Conservation (phyloP, 2,888 invertebrate species). For the Ariolimax columbianus region DNA sequence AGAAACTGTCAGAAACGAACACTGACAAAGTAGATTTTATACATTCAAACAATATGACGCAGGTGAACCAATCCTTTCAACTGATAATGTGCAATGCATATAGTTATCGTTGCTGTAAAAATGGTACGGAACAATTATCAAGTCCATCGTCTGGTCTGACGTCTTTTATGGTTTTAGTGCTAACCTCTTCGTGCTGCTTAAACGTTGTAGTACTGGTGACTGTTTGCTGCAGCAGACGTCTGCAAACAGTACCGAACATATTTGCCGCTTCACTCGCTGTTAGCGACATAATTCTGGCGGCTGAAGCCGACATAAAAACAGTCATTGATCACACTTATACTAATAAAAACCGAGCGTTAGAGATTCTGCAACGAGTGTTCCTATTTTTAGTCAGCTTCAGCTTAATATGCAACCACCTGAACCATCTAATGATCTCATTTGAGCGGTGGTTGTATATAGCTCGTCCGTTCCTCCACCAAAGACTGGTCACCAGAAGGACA, state of each 20-base stretch:
- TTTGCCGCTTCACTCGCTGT: not conserved
- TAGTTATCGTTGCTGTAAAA: no score
- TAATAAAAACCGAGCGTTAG: no score
- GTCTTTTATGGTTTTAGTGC: no score
- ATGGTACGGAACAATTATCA: no score
- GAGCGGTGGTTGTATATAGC: constrained; percentile 18
- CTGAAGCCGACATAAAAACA: not conserved
- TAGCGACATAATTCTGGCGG: not conserved
- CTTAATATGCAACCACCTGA: constrained; percentile 1
- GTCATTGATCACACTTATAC: not conserved
- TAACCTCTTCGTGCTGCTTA: no score
- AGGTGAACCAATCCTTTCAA: no score
- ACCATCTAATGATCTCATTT: constrained; percentile 5
- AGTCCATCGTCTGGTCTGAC: no score
- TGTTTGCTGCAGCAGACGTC: not conserved
- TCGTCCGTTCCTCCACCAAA: constrained; percentile 7
- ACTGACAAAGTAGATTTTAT: no score
- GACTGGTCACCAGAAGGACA: not conserved
- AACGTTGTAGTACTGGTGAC: not conserved
- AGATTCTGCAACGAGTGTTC: not conserved
- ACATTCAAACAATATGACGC: no score
- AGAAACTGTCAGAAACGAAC: no score
- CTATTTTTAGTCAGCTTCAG: constrained; percentile 13
- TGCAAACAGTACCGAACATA: not conserved
- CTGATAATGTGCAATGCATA: no score